Conservation (phyloP, 2,888 invertebrate genomes). For the Parnassius orleans region DNA sequence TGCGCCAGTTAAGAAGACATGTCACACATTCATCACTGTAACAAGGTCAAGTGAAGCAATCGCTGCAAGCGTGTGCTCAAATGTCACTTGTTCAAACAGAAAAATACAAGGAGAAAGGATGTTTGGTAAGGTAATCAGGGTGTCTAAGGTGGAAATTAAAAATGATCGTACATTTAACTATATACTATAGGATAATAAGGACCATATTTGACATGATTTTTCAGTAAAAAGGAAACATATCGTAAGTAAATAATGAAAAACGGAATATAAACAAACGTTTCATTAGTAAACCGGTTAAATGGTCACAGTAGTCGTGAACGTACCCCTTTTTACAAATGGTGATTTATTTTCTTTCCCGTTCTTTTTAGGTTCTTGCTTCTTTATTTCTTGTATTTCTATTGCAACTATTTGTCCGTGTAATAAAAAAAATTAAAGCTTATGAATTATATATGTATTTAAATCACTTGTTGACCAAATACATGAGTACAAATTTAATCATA, state of each 20-base stretch:
- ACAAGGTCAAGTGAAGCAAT: constrained; percentile 26
- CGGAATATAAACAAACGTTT: background rate
- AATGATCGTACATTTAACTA: background rate
- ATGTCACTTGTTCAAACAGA: constrained; percentile 23
- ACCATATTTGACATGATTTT: constrained; percentile 9
- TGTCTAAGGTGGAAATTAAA: constrained; percentile 14
- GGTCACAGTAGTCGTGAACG: constrained; percentile 40
- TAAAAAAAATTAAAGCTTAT: too few species aligned
- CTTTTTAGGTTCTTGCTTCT: constrained; percentile 71
- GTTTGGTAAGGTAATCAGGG: constrained; percentile 9
- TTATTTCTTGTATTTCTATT: constrained; percentile 52
- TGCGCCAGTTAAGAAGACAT: constrained; percentile 19
- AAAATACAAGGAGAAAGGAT: constrained; percentile 17
- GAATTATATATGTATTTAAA: too few species aligned
- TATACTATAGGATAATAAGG: background rate
- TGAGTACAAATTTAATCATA: too few species aligned
- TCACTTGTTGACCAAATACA: too few species aligned
- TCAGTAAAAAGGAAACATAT: background rate
- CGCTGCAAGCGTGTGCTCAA: constrained; percentile 12
- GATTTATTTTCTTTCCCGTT: constrained; percentile 67
- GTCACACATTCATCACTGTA: constrained; percentile 22
- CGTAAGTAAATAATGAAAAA: background rate
- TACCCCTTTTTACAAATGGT: constrained; percentile 68
- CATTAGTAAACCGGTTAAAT: constrained; percentile 20
- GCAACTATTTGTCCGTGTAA: constrained; percentile 37